Conservation (phyloP, 2,888 invertebrate genomes). For the Pseudococcus jackbeardsleyi region DNA sequence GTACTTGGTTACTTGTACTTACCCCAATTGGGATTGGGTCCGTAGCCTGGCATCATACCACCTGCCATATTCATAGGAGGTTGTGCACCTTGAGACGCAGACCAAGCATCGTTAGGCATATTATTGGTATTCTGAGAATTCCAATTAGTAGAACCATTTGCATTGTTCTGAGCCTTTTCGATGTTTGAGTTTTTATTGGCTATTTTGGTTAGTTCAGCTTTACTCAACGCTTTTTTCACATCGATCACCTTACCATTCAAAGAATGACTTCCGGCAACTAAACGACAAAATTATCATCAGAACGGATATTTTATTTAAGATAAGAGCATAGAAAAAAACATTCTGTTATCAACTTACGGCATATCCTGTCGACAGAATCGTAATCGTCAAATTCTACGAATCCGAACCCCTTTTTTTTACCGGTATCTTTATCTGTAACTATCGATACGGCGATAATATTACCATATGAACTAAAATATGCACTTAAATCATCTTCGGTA, state of each 20-base stretch:
- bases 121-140: slow-evolving; percentile 72
- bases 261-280: slow-evolving; percentile 72
- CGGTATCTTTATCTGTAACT: slow-evolving; percentile 73
- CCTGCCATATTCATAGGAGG: slow-evolving; percentile 66
- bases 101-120: slow-evolving; percentile 69
- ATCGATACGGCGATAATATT: slow-evolving; percentile 71
- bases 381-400: slow-evolving; percentile 75
- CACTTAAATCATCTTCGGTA: slow-evolving; percentile 72
- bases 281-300: slow-evolving; percentile 53
- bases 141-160: slow-evolving; percentile 70
- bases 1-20: not conserved
- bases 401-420: slow-evolving; percentile 74
- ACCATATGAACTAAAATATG: slow-evolving; percentile 70
- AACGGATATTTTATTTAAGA: not conserved
- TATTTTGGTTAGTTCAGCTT: slow-evolving; percentile 71
- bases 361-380: slow-evolving; percentile 75
- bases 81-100: slow-evolving; percentile 67
- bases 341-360: slow-evolving; percentile 68
- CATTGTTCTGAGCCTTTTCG: slow-evolving; percentile 69
- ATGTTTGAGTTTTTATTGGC: slow-evolving; percentile 68
- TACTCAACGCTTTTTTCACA: slow-evolving; percentile 74
- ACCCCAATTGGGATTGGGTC: slow-evolving; percentile 59
- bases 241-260: slow-evolving; percentile 73
- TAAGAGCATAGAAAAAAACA: not conserved
- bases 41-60: slow-evolving; percentile 72